Percentiles rank a stretch among this genome's conserved stretches.
Evolutionary conservation across 2,797 vertebrate species (phyloP).

Genomic region (Phataginus tricuspis): DNA sequence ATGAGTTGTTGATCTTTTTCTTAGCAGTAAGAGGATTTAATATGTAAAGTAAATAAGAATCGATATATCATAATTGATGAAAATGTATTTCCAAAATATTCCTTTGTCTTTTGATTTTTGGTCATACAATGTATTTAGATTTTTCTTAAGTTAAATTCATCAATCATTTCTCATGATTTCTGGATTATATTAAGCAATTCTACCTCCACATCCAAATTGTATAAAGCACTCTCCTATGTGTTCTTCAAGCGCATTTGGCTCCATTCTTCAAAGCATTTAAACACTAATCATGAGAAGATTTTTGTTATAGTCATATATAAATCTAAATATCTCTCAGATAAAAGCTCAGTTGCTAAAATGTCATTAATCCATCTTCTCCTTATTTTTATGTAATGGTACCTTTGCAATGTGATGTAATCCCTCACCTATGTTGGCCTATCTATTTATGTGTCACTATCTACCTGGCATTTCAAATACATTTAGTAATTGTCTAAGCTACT

Average conservation of each 20-base stretch:
- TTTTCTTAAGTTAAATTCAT: not conserved
- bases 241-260: not conserved
- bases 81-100: not conserved
- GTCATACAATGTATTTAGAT: not conserved
- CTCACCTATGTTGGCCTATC: not conserved
- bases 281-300: not conserved
- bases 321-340: not conserved
- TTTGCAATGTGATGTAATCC: not conserved
- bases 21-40: not conserved
- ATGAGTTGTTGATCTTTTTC: not conserved
- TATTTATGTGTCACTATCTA: not conserved
- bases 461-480: not conserved
- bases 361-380: not conserved
- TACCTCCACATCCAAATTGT: not conserved
- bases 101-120: not conserved
- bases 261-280: not conserved
- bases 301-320: not conserved
- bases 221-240: not conserved
- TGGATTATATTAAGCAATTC: not conserved
- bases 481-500: not conserved
- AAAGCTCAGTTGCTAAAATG: not conserved
- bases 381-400: not conserved
- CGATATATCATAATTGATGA: not conserved
- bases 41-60: not conserved
- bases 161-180: not conserved